Conservation (phyloP, 2,797 vertebrate species). For the Neoniphon sammara region DNA sequence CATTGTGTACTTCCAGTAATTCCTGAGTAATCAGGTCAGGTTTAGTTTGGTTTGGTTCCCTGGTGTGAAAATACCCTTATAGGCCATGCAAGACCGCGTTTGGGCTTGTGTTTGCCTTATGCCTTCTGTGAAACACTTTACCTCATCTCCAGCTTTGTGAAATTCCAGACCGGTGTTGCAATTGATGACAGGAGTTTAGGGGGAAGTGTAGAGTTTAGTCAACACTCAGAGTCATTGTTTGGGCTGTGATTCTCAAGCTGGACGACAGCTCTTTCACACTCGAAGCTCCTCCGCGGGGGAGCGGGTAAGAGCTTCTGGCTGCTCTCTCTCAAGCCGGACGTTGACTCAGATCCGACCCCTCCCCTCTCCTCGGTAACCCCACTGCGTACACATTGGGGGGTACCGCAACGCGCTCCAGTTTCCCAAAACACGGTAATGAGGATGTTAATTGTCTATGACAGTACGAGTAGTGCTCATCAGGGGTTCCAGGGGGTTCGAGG, state of each 20-base stretch:
- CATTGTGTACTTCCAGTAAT: constrained; percentile 26
- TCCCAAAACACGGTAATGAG: constrained; percentile 82
- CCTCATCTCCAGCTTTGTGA: constrained; percentile 47
- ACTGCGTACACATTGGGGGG: constrained; percentile 70
- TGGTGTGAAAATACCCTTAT: constrained; percentile 42
- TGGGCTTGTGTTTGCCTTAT: constrained; percentile 32
- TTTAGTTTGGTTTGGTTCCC: constrained; percentile 42
- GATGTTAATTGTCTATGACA: constrained; percentile 86
- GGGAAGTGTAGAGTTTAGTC: constrained; percentile 43
- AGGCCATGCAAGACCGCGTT: constrained; percentile 24
- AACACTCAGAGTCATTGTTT: constrained; percentile 60
- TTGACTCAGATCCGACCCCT: constrained; percentile 67
- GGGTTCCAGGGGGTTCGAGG: constrained; percentile 52
- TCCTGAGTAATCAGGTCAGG: constrained; percentile 53
- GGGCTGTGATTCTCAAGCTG: constrained; percentile 38
- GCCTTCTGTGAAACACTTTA: constrained; percentile 30
- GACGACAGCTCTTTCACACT: constrained; percentile 54
- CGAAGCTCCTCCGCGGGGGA: constrained; percentile 36
- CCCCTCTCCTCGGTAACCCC: constrained; percentile 63
- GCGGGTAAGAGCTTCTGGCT: constrained; percentile 60
- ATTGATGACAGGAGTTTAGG: constrained; percentile 39
- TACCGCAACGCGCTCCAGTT: constrained; percentile 72
- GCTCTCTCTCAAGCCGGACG: constrained; percentile 57
- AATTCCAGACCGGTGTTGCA: constrained; percentile 54
- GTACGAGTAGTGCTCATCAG: constrained; percentile 75